Conservation (phyloP, 2,797 vertebrate species). For the Catharus ustulatus region DNA sequence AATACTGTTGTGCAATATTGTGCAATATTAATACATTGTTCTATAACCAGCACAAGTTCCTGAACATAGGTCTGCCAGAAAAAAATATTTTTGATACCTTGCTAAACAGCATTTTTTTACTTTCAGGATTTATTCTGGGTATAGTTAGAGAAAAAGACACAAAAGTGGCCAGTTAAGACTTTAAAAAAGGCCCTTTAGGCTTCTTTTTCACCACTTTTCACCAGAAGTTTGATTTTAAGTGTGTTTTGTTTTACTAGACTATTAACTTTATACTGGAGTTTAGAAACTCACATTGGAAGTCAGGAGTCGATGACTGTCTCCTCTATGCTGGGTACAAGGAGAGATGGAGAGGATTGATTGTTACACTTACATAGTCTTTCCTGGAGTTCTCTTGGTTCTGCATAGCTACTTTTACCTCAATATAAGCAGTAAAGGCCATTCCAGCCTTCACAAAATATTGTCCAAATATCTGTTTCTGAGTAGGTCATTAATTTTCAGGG, state of each 20-base stretch:
- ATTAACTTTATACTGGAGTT: background rate
- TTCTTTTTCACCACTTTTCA: background rate
- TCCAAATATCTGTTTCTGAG: background rate
- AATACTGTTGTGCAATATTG: background rate
- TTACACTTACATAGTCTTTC: background rate
- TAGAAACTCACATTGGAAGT: background rate
- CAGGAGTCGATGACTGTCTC: background rate
- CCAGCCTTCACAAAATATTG: background rate
- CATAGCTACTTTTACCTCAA: background rate
- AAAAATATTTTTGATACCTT: background rate
- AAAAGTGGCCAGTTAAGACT: background rate
- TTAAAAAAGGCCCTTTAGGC: background rate
- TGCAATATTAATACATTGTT: background rate
- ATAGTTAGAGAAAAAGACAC: background rate
- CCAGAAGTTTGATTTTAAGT: background rate
- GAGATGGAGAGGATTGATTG: background rate
- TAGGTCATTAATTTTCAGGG: slow-evolving; percentile 9
- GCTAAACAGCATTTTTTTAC: background rate
- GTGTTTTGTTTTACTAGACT: background rate
- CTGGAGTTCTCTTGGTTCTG: background rate
- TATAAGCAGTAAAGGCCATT: background rate
- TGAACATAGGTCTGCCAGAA: background rate
- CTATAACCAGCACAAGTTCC: background rate
- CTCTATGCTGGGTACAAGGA: background rate
- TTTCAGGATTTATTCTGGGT: background rate